Conservation (phyloP, 1,140 invertebrate genomes). For the Diorhabda elongata region DNA sequence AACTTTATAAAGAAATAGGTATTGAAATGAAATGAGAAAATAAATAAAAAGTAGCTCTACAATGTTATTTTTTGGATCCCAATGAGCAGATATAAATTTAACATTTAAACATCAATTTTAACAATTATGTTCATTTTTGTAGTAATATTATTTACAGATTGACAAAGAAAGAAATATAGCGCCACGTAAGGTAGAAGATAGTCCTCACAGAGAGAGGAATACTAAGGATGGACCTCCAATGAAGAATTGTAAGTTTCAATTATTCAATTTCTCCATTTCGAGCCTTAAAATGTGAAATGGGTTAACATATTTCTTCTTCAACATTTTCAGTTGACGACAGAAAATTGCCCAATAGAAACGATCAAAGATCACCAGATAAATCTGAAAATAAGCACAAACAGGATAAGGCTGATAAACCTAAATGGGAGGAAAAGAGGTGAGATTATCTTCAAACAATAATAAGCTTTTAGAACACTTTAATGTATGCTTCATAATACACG, state of each 20-base stretch:
- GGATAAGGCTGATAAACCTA: constrained; percentile 25
- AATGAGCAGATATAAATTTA: no score
- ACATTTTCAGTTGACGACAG: constrained; percentile 21
- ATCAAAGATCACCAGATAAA: constrained; percentile 24
- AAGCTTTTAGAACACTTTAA: no score
- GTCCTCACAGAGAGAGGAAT: constrained; percentile 3
- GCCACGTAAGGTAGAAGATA: constrained; percentile 11
- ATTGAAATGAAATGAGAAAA: no score
- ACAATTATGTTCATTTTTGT: not conserved
- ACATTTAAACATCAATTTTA: no score
- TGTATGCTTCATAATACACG: no score
- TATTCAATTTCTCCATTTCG: no score
- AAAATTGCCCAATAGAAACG: constrained; percentile 12
- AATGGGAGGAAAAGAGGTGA: constrained; percentile 34
- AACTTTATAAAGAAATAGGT: no score
- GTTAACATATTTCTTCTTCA: no score
- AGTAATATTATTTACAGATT: constrained; percentile 9
- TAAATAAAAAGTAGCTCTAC: not conserved
- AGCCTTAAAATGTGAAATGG: no score
- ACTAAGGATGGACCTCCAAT: constrained; percentile 3
- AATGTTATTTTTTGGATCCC: not conserved
- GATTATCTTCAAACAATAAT: not conserved
- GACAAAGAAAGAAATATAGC: constrained; percentile 13
- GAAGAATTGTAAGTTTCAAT: not conserved
- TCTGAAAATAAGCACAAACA: constrained; percentile 19